These are phyloP conservation scores for Petrocephalus zakoni DNA, from an alignment of 2,113 vertebrate species.

Conservation along the genomic window DNA sequence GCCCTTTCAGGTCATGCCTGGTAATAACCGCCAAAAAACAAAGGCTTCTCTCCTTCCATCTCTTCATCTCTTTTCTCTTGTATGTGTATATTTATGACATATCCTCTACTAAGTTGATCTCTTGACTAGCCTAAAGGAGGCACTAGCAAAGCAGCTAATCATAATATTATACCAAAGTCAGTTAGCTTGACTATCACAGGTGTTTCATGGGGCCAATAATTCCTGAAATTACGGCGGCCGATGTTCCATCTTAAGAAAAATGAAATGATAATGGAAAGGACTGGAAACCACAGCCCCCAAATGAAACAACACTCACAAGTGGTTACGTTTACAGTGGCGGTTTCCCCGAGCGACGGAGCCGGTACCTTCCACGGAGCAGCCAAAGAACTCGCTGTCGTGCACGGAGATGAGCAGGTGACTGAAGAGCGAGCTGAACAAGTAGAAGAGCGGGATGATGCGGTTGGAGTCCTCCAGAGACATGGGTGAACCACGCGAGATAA, in stretches of 20 bases:
- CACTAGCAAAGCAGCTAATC: background rate
- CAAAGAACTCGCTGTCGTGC: slow-evolving; percentile 97
- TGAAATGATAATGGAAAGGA: background rate
- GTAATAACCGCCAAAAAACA: background rate
- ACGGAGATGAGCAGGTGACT: slow-evolving; percentile 96
- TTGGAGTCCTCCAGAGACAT: slow-evolving; percentile 92
- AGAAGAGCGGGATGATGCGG: slow-evolving; percentile 94
- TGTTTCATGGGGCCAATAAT: background rate
- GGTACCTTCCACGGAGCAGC: slow-evolving; percentile 80
- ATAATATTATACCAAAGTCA: background rate
- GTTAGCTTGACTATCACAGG: background rate
- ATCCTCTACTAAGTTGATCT: background rate
- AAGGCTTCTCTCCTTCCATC: background rate
- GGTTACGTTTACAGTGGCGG: background rate
- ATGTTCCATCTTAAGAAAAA: background rate
- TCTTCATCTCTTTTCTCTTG: background rate
- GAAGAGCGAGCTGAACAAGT: slow-evolving; percentile 97
- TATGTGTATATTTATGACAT: background rate
- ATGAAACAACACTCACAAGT: background rate
- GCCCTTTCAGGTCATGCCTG: background rate
- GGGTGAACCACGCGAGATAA: slow-evolving; percentile 90
- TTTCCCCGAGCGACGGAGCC: background rate
- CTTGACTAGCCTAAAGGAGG: background rate
- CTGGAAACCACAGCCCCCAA: background rate
- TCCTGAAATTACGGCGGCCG: background rate